A percentile compares a stretch with the other conserved stretches of the same genome.
Conservation (phyloP, 2,113 vertebrate species). For the Puntigrus tetrazona region DNA sequence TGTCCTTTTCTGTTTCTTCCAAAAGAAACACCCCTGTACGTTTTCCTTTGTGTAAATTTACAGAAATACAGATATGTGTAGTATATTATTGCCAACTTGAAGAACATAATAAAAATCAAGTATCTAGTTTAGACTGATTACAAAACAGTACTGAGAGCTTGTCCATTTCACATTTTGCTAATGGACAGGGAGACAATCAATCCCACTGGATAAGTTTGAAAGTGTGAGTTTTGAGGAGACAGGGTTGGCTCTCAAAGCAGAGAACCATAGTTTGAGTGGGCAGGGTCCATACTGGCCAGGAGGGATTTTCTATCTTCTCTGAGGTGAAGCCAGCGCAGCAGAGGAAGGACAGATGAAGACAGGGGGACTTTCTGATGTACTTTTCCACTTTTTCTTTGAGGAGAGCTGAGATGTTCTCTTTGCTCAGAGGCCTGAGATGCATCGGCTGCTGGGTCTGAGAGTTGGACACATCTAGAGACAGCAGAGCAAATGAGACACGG, state of each 20-base stretch:
- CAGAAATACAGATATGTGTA: slow-evolving; percentile 41
- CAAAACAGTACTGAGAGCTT: slow-evolving; percentile 49
- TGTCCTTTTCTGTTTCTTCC: slow-evolving; percentile 34
- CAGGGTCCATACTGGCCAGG: slow-evolving; percentile 88
- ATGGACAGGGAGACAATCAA: slow-evolving; percentile 30
- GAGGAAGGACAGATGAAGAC: slow-evolving; percentile 87
- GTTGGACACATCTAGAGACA: slow-evolving; percentile 82
- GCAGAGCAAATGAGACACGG: slow-evolving; percentile 41
- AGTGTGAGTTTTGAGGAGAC: neutral
- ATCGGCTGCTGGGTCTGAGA: slow-evolving; percentile 96
- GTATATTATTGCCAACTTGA: slow-evolving; percentile 49
- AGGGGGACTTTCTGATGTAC: slow-evolving; percentile 83
- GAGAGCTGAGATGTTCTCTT: slow-evolving; percentile 87
- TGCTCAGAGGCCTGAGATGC: slow-evolving; percentile 90
- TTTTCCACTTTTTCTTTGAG: slow-evolving; percentile 87
- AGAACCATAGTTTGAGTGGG: slow-evolving; percentile 87
- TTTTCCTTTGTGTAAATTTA: slow-evolving; percentile 34
- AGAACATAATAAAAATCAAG: slow-evolving; percentile 42
- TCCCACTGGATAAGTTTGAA: neutral
- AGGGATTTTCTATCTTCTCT: slow-evolving; percentile 92
- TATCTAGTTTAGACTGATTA: slow-evolving; percentile 42
- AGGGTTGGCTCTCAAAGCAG: slow-evolving; percentile 77
- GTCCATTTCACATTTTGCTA: slow-evolving; percentile 25
- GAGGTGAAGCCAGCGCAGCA: slow-evolving; percentile 84
- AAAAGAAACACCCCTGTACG: slow-evolving; percentile 40